A percentile compares a stretch with the other conserved stretches of the same genome.
Conservation (phyloP, 2,113 vertebrate species). For the Petroica traversi region DNA sequence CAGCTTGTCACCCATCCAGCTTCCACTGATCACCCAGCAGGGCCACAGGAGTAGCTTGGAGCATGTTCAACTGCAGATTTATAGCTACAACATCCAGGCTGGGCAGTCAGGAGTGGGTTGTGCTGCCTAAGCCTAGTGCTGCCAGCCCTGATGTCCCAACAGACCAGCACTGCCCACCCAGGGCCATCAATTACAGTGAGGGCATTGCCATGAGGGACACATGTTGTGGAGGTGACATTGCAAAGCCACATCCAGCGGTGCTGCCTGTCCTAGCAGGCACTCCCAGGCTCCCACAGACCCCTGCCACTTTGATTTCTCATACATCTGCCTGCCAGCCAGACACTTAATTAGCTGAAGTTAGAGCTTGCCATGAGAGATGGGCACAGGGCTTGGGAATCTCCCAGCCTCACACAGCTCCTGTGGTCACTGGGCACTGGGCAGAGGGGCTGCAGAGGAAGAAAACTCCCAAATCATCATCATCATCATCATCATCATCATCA, state of each 20-base stretch:
- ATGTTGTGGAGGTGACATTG: slow-evolving; percentile 43
- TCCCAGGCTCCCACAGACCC: background rate
- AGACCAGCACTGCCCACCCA: background rate
- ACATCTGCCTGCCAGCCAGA: background rate
- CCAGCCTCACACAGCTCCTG: accelerated
- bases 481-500: background rate
- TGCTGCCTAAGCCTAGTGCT: background rate
- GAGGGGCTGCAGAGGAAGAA: background rate
- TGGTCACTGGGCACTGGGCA: too few relatives aligned
- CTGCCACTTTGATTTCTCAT: background rate
- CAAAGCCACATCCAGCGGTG: background rate
- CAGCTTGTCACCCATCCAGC: background rate
- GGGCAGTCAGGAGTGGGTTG: background rate
- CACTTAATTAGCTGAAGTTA: background rate
- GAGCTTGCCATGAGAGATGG: background rate
- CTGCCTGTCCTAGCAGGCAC: accelerated
- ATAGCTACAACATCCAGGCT: background rate
- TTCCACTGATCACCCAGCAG: background rate
- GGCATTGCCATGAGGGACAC: background rate
- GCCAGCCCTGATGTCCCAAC: background rate
- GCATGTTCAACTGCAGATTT: background rate
- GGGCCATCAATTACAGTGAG: background rate
- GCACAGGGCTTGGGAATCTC: background rate
- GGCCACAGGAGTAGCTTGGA: background rate
- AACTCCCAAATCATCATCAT: background rate